A percentile compares a stretch with the other conserved stretches of the same genome.
Conservation (phyloP, 1,140 invertebrate species). For the Leptinotarsa defecta region DNA sequence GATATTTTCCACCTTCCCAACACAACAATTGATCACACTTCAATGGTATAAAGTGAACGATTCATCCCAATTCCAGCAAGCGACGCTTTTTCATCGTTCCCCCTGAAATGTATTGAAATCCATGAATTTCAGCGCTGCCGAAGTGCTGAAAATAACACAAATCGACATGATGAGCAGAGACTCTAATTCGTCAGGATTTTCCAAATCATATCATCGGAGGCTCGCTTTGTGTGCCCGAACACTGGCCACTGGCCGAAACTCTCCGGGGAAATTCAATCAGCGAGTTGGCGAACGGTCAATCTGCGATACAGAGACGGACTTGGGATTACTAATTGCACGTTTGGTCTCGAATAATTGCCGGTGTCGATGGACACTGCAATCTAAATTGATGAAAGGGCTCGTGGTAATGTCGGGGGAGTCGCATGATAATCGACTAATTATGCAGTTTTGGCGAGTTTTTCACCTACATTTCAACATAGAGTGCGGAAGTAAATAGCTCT, state of each 20-base stretch:
- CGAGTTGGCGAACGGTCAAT: slow-evolving; percentile 41
- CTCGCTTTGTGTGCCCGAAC: slow-evolving; percentile 42
- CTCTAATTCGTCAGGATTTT: slow-evolving; percentile 50
- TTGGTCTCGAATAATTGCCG: neutral
- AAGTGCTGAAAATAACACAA: slow-evolving; percentile 32
- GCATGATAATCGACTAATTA: no score
- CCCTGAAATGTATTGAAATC: neutral
- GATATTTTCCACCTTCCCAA: no score
- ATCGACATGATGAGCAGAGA: slow-evolving; percentile 38
- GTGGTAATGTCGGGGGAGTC: neutral
- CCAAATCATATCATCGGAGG: slow-evolving; percentile 48
- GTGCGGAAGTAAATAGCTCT: neutral
- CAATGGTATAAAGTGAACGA: neutral
- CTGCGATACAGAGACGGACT: slow-evolving; percentile 29
- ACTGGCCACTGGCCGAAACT: slow-evolving; percentile 35
- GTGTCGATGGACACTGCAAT: neutral
- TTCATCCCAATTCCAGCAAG: neutral
- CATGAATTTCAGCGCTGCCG: slow-evolving; percentile 15
- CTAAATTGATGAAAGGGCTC: neutral
- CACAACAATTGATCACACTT: no score
- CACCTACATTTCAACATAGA: neutral
- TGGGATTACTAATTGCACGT: slow-evolving; percentile 2
- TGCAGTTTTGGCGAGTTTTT: neutral
- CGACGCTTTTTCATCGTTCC: neutral
- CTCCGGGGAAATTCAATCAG: slow-evolving; percentile 48